These are phyloP conservation scores for Herminia tarsipennalis DNA, from an alignment of 2,888 invertebrate species.

Conservation along the genomic window DNA sequence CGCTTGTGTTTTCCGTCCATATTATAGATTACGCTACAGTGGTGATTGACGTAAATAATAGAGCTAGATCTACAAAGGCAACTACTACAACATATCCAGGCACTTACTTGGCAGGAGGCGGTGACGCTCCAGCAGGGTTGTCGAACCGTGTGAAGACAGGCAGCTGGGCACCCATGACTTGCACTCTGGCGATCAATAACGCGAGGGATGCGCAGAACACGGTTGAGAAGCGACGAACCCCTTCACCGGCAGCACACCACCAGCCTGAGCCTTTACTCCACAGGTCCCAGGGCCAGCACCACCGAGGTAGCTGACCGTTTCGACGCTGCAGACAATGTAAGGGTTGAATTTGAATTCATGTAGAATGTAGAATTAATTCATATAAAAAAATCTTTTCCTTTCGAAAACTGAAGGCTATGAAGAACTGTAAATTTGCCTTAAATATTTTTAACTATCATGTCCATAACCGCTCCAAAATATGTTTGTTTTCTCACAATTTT, in stretches of 20 bases:
- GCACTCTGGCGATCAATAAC: conserved; percentile 93
- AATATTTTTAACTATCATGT: too few relatives aligned
- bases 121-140: conserved; percentile 97
- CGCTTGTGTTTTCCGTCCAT: too few relatives aligned
- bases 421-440: too few relatives aligned
- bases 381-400: too few relatives aligned
- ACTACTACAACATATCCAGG: too few relatives aligned
- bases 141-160: conserved; percentile 99
- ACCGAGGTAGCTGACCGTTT: conserved; percentile 59
- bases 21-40: too few relatives aligned
- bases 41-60: too few relatives aligned
- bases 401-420: too few relatives aligned
- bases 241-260: conserved; percentile 86
- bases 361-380: too few relatives aligned
- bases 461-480: too few relatives aligned
- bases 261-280: conserved; percentile 78
- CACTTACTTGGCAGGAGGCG: conserved; percentile 87
- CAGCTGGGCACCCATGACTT: conserved; percentile 98
- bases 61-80: background rate
- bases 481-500: too few relatives aligned
- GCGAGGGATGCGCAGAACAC: conserved; percentile 92
- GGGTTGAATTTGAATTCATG: too few relatives aligned
- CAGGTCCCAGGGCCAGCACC: conserved; percentile 74
- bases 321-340: conserved; percentile 59
- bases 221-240: conserved; percentile 91